Percentiles rank a stretch among this genome's conserved stretches.
These are phyloP conservation scores for Podarcis muralis DNA, from an alignment of 2,113 vertebrate genomes.

Conservation along the genomic window DNA sequence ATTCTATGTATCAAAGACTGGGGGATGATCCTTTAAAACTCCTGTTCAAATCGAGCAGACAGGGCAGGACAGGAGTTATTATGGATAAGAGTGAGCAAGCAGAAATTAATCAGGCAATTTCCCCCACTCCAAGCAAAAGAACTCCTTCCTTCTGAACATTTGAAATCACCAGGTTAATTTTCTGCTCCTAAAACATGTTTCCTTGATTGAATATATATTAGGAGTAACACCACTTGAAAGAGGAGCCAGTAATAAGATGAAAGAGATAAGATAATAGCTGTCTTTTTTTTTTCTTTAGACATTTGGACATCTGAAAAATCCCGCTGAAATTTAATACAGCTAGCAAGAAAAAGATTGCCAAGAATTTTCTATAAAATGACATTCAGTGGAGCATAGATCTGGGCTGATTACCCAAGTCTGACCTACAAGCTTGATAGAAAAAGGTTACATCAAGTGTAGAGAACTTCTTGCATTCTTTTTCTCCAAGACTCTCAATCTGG, in stretches of 20 bases:
- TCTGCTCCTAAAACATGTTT: not conserved
- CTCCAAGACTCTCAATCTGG: too few relatives aligned
- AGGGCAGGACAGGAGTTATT: accelerated
- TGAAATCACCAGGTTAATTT: not conserved
- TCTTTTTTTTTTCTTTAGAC: not conserved
- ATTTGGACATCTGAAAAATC: not conserved
- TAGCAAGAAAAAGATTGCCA: not conserved
- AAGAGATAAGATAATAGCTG: not conserved
- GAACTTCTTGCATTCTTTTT: too few relatives aligned
- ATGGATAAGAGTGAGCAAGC: not conserved
- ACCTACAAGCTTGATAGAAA: not conserved
- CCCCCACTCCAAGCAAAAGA: not conserved
- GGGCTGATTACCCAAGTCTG: not conserved
- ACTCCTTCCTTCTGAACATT: not conserved
- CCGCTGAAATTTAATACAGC: not conserved
- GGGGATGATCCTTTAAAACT: not conserved
- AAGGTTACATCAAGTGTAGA: not conserved
- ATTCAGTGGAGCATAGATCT: not conserved
- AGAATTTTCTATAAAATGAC: not conserved
- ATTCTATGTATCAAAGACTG: constrained; percentile 19
- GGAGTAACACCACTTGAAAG: not conserved
- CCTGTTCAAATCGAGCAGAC: not conserved
- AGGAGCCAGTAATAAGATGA: not conserved
- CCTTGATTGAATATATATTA: not conserved
- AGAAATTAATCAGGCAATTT: not conserved